Evolutionary conservation across 2,797 vertebrate species (phyloP), one percentile per base, ranked within the genome.

Genomic region (Tragopan temminckii): DNA sequence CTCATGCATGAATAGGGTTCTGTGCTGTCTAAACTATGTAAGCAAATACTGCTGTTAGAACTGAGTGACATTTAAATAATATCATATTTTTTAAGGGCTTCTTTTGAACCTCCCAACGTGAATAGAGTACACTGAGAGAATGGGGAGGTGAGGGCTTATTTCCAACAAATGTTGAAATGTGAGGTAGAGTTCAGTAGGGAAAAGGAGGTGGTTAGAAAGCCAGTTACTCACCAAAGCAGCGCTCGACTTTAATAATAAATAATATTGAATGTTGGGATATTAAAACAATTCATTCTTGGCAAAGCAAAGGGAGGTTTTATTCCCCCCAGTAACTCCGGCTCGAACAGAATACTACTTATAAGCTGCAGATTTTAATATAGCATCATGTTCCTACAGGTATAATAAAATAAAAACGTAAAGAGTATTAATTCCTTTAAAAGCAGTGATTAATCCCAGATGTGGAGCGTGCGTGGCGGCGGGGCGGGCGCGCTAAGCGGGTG

Each of bases 271-370:
- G 97, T 89, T 96, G 94, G 94, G 97, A 98, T 98, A 98, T 98
- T 98, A 98, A 98, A 98, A 98, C 98, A 98, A 98, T 98, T 98
- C 80, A 92, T 98, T 97, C 97, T 98, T 97, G 75, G 97, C 97
- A 97, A 96, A 90, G 95, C 84, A 68, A 95, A 75, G 96, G 96
- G 97, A 97, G 95, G 93, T 94, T 97, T 95, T 96, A 96, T 97
- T 97, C 94, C 96, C 97, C 86, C 95, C 93, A 94, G 94, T 95
- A 96, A 97, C 97, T 85, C 95, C 24, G 88, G 90, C 94, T 71
- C 52, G 92, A 97, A 96, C 95, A 97, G 96, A 98, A 98, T 96
- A 95, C 96, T 96, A 95, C 97, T 97, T 97, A 93, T 93, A 94
- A 94, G 80, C 96, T 94, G 90, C 86, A 68, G 96, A 96, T 98